These are phyloP conservation scores for Linyphia triangularis DNA, from an alignment of 2,888 invertebrate genomes.

Conservation along the genomic window DNA sequence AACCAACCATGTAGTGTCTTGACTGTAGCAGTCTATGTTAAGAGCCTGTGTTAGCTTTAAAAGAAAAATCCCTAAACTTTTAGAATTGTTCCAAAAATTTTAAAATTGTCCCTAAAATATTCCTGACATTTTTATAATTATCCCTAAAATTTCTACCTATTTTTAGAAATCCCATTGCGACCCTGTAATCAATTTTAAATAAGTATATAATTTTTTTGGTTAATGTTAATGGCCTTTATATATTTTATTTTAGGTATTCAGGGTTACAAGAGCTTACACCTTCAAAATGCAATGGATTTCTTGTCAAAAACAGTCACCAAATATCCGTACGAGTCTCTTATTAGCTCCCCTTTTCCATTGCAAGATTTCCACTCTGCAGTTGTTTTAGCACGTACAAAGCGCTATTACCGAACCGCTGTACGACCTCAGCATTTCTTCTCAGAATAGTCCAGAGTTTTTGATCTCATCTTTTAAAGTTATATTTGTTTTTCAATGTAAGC, in stretches of 20 bases:
- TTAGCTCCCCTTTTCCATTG: conserved; percentile 70
- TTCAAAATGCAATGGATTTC: conserved; percentile 74
- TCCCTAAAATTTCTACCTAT: too few species aligned
- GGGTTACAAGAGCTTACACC: conserved; percentile 62
- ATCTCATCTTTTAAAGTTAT: neutral
- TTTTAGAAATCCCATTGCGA: too few species aligned
- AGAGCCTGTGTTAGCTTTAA: too few species aligned
- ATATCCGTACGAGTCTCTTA: conserved; percentile 71
- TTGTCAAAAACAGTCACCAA: conserved; percentile 52
- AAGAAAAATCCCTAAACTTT: too few species aligned
- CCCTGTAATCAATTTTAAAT: too few species aligned
- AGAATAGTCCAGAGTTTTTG: neutral
- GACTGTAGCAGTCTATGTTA: too few species aligned
- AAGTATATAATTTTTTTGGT: too few species aligned
- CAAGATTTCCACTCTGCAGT: conserved; percentile 75
- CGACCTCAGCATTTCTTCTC: conserved; percentile 15
- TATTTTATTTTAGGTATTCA: conserved; percentile 69
- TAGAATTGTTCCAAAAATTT: too few species aligned
- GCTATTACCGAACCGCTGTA: conserved; percentile 72
- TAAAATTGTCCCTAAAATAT: too few species aligned
- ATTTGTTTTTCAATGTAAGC: conserved; percentile 16
- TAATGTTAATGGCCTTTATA: too few species aligned
- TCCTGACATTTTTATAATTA: too few species aligned
- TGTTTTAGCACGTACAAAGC: conserved; percentile 59
- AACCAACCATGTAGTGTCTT: too few species aligned